Base-by-base conservation (phyloP, 53 echinoderm and acorn worm species). In the Hippasteria phrygiana region DNA sequence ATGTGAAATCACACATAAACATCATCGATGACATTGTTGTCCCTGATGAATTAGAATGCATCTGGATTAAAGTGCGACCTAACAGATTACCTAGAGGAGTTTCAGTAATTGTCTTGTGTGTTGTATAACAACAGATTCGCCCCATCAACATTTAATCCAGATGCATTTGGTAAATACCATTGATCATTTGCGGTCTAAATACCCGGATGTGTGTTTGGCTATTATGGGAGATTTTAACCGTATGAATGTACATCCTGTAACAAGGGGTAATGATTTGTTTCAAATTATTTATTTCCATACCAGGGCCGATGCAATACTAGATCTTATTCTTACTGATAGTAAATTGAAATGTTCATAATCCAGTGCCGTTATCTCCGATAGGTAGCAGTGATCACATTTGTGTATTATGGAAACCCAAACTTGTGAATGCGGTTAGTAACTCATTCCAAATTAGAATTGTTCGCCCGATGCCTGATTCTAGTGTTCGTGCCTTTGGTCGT, bases 161-260 rank as follows among this genome's bases (percentile, higher is more conserved):
- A n/a, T n/a, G n/a, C n/a, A n/a, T n/a, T n/a, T n/a, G n/a, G n/a
- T n/a, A n/a, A n/a, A n/a, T n/a, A n/a, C n/a, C n/a, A n/a, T n/a
- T n/a, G n/a, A n/a, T n/a, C n/a, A n/a, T n/a, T n/a, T n/a, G n/a
- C n/a, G n/a, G n/a, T n/a, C n/a, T n/a, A n/a, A n/a, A n/a, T n/a
- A n/a, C n/a, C n/a, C n/a, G n/a, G n/a, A n/a, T n/a, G n/a, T n/a
- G n/a, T n/a, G n/a, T n/a, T n/a, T n/a, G n/a, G n/a, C 59, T 20
- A 56, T 56, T 56, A 22, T 56, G 24, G 20, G 59, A 20, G 59
- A 56, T 20, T 56, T 56, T 66, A 66, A 66, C 66, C 34, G 66
- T 66, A 66, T 66, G 66, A 33, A 66, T 66, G 34, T 66, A 5
- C 6, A 66, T 6, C 66, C 66, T 7, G 16, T 66, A 6, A 33